Evolutionary conservation across 1,140 invertebrate species (phyloP).

Genomic region (Formica exsecta): DNA sequence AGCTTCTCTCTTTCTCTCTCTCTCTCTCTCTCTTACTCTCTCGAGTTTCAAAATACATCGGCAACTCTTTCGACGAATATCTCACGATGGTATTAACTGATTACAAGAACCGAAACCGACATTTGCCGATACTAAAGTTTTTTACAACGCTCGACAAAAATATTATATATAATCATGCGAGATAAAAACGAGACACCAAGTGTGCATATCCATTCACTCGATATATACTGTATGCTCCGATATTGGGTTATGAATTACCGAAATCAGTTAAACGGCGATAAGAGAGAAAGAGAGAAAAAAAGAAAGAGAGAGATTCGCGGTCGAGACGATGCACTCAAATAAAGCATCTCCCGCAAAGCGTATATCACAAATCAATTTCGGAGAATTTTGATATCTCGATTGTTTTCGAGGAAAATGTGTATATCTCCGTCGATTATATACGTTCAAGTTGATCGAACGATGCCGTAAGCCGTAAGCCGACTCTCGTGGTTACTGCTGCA

Average conservation of each 20-base stretch:
- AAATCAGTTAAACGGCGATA: slow-evolving; percentile 49
- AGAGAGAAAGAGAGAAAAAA: neutral
- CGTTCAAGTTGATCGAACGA: slow-evolving; percentile 56
- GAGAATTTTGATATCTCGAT: slow-evolving; percentile 51
- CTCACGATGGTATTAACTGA: slow-evolving; percentile 31
- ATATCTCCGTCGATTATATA: slow-evolving; percentile 52
- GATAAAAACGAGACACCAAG: neutral
- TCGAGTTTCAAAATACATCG: neutral
- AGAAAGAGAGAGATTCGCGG: neutral
- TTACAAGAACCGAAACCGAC: slow-evolving; percentile 13
- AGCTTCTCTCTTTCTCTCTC: too few species aligned
- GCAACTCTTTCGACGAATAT: slow-evolving; percentile 12
- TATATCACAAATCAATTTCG: slow-evolving; percentile 3
- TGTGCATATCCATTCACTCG: neutral
- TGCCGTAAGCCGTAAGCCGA: slow-evolving; percentile 40
- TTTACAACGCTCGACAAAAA: slow-evolving; percentile 27
- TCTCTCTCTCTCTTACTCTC: neutral
- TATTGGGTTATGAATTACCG: neutral
- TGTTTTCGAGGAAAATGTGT: slow-evolving; percentile 33
- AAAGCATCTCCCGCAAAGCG: slow-evolving; percentile 17
- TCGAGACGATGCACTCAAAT: neutral
- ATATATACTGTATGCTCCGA: neutral
- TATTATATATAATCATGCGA: neutral
- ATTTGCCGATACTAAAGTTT: slow-evolving; percentile 48
- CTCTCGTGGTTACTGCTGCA: slow-evolving; percentile 35